Base-by-base conservation (phyloP, 2,797 vertebrate genomes). In the Lutjanus argentimaculatus region DNA sequence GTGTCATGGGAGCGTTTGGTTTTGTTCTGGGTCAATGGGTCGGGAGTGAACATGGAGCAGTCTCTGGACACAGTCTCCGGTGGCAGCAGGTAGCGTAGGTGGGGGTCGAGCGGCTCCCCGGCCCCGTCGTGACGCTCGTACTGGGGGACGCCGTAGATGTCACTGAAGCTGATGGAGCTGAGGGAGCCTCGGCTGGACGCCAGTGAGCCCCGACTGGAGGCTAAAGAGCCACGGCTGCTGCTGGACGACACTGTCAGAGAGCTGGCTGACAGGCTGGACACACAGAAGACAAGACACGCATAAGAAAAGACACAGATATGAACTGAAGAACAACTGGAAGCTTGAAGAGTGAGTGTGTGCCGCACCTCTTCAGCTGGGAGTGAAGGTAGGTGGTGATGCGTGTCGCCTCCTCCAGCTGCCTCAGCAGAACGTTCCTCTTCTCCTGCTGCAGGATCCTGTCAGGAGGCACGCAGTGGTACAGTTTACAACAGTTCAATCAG, bases 141-240 rank as follows among this genome's bases (percentile, higher is more conserved):
- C 87, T 98, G 98, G 0, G 98, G 98, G 30, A 98, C 89, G 43
- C 98, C 98, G 1, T 99, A 99, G 95, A 99, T 99, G 95, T 99
- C 99, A 0, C 96, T 99, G 91, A 99, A 99, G 89, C 98, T 99
- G 94, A 99, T 92, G 0, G 99, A 99, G 94, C 98, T 99, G 61
- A 99, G 96, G 7, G 99, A 99, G 40, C 99, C 98, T 3, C 98
- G 95, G 94, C 98, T 99, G 87, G 98, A 99, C 0, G 98, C 96
- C 82, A 99, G 89, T 0, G 98, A 99, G 52, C 98, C 98, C 0
- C 97, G 95, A 58, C 98, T 99, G 72, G 98, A 99, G 25, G 98
- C 98, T 66, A 99, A 88, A 4, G 98, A 99, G 25, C 98, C 98
- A 0, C 98, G 97, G 83, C 99, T 99, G 92, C 99, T 99, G 90